Conservation (phyloP, 2,797 vertebrate genomes). For the Selene dorsalis region DNA sequence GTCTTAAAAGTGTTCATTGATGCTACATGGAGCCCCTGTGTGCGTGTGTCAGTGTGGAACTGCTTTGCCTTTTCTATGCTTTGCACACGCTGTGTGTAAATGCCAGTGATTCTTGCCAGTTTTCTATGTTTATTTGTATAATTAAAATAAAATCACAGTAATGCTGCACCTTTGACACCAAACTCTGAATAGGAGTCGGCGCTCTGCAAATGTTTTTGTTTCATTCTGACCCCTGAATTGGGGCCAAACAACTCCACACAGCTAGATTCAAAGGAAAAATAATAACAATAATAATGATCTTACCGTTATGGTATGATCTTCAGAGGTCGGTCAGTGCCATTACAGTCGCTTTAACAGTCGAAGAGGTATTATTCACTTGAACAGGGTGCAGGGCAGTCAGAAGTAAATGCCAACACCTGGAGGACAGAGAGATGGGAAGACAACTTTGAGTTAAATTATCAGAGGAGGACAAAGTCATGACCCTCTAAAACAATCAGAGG, state of each 20-base stretch:
- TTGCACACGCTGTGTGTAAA: conserved; percentile 4
- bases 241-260: not conserved
- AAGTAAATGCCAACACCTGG: conserved; percentile 41
- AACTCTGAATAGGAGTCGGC: conserved; percentile 1
- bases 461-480: not conserved
- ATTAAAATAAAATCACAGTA: not conserved
- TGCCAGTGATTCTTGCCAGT: not conserved
- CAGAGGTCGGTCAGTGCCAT: not conserved
- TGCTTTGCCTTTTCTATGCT: not conserved
- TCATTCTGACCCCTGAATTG: not conserved
- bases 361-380: not conserved
- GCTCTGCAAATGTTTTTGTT: not conserved
- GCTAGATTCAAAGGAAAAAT: not conserved
- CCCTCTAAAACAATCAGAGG: not conserved
- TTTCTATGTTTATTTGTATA: conserved; percentile 2
- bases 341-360: not conserved
- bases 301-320: conserved; percentile 18
- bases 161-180: conserved; percentile 13
- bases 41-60: not conserved
- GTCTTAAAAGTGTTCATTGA: not conserved
- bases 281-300: not conserved
- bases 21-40: not conserved
- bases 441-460: not conserved
- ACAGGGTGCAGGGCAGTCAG: not conserved
- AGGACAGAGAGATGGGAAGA: not conserved